These are phyloP conservation scores for Penaeus chinensis DNA, from an alignment of 1,140 invertebrate genomes.

Conservation along the genomic window DNA sequence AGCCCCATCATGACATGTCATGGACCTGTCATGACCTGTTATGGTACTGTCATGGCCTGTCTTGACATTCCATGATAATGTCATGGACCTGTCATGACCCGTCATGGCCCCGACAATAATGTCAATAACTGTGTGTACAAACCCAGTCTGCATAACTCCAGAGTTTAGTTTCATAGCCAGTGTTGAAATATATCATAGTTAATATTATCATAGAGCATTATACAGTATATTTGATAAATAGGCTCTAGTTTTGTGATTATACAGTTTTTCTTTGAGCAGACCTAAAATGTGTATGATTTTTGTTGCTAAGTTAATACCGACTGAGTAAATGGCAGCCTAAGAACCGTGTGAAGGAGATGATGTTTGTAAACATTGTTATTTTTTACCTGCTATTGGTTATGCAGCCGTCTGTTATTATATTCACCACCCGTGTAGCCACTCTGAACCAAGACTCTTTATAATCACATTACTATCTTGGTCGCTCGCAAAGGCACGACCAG, in stretches of 20 bases:
- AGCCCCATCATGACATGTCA: too few species aligned
- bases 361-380: slow-evolving; percentile 55
- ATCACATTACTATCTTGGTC: slow-evolving; percentile 47
- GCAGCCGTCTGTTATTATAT: slow-evolving; percentile 37
- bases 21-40: too few species aligned
- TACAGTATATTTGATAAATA: slow-evolving; percentile 61
- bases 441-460: slow-evolving; percentile 30
- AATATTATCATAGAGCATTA: slow-evolving; percentile 59
- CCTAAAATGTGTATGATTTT: slow-evolving; percentile 47
- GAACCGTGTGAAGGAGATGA: slow-evolving; percentile 23
- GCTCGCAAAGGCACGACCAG: slow-evolving; percentile 26
- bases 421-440: slow-evolving; percentile 30
- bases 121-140: slow-evolving; percentile 60
- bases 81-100: too few species aligned
- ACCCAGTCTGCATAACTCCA: slow-evolving; percentile 54
- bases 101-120: slow-evolving; percentile 51
- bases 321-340: slow-evolving; percentile 29
- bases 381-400: slow-evolving; percentile 53
- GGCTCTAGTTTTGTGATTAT: slow-evolving; percentile 60
- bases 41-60: too few species aligned
- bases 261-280: slow-evolving; percentile 55
- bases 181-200: slow-evolving; percentile 58
- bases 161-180: slow-evolving; percentile 61
- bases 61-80: too few species aligned
- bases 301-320: slow-evolving; percentile 19